Evolutionary conservation across 2,113 vertebrate species (phyloP), one percentile per base, ranked within the genome.

Genomic region (Xerus inauris): DNA sequence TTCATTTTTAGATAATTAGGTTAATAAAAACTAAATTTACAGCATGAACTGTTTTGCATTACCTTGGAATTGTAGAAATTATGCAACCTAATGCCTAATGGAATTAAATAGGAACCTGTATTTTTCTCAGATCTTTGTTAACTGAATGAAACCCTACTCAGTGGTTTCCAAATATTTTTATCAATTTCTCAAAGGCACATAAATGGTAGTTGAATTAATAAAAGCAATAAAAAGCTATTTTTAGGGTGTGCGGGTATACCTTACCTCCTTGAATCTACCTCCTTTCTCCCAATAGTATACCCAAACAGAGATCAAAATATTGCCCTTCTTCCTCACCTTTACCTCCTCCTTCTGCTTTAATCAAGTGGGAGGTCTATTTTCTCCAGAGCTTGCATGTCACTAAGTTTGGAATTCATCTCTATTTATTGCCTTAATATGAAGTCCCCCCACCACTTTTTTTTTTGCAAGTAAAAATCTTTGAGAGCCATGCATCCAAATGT

Each of bases 401-500:
- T 73, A 16, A 49, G 3, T 88, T 86, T 54, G 30, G 47, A 54
- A 86, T 81, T 24, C 8, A 40, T 47, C 32, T 75, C 22, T 94
- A 8, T 59, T 47, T 49, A 24, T 12, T 38, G 20, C 12, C 87
- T 38, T 79, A 62, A 77, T 30, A 85, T 26, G 10, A 88, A 83
- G 17, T 8, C 5, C 12, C 6, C 17, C 24, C 5, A 57, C 54
- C 16, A 1, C 19, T 9, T 30, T 69, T 30, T 24, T 24, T 67
- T 64, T 28, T 42, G 24, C 22, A 86, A 89, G 12, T 76, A 71
- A 65, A n/a, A 67, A n/a, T 90, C 38, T 92, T 93, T 79, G 77
- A 54, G 32, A 69, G 45, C 16, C 54, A 22, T 35, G 35, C 35
- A 79, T 81, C 64, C 71, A 96, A 94, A 96, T 57, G 84, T 89